phyloP scores from a whole-genome alignment of 2,113 vertebrate genomes.

The Vireo altiloquus region DNA sequence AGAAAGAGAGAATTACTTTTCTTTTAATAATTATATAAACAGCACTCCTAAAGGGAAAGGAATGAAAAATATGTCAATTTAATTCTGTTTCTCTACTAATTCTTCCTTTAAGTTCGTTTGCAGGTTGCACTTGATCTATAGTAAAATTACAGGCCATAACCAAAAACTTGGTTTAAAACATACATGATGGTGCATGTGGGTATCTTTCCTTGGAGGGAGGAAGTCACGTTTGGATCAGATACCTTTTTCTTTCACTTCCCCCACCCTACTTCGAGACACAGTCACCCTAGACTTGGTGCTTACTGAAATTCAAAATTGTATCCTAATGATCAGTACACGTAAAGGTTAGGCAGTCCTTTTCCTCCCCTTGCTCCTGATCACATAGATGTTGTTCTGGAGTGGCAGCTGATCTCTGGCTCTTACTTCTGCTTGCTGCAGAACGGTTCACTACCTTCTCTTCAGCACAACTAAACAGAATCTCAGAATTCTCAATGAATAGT shows the following conservation, averaged over 20 bases:
- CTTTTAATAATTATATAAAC: neutral
- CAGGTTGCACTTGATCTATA: neutral
- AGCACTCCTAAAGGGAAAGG: neutral
- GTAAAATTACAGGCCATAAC: neutral
- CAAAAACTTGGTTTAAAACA: neutral
- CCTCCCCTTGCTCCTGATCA: neutral
- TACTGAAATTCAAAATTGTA: neutral
- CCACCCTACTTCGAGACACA: neutral
- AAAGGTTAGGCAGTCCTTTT: neutral
- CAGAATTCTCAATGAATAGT: neutral
- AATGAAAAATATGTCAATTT: neutral
- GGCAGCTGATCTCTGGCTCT: neutral
- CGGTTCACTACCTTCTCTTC: neutral
- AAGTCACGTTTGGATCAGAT: neutral
- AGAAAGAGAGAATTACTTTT: neutral
- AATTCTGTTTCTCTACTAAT: neutral
- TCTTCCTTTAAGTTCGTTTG: neutral
- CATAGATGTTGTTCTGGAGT: neutral
- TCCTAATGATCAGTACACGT: neutral
- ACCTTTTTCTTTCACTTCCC: accelerated
- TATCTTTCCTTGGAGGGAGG: neutral
- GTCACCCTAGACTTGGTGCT: neutral
- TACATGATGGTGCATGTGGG: neutral
- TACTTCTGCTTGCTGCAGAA: neutral
- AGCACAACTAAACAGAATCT: neutral